Conservation (phyloP, 2,113 vertebrate species). For the Corythornis cristatus region DNA sequence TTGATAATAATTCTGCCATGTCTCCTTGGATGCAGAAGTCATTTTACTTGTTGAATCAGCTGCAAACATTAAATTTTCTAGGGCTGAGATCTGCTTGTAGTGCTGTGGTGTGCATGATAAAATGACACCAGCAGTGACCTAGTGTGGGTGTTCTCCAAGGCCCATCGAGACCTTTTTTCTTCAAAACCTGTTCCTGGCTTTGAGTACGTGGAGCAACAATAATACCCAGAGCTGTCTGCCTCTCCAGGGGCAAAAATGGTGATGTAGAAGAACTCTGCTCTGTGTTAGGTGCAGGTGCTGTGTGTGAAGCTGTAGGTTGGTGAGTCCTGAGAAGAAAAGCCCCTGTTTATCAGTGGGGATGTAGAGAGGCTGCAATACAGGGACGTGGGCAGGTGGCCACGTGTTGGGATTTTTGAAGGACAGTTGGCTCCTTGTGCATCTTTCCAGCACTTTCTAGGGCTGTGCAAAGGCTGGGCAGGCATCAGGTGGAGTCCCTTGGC, state of each 20-base stretch:
- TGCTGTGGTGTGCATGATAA: not conserved
- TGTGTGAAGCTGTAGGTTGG: not conserved
- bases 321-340: not conserved
- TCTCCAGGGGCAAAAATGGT: not conserved
- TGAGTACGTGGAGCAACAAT: not conserved
- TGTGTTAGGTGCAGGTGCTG: not conserved
- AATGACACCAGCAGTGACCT: not conserved
- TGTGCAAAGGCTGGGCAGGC: accelerated
- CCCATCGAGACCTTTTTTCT: not conserved
- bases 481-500: too few species aligned
- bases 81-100: not conserved
- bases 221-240: not conserved
- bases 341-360: accelerated
- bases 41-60: too few species aligned
- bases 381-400: accelerated
- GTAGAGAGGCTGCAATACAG: too few species aligned
- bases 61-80: not conserved
- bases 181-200: not conserved
- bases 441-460: not conserved
- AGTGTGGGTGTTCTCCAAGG: not conserved
- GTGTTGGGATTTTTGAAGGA: not conserved
- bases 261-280: not conserved
- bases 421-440: accelerated
- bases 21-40: not conserved
- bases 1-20: not conserved